phyloP scores from a whole-genome alignment of 2,888 invertebrate genomes.

The Himalopsyche kuldschensis region DNA sequence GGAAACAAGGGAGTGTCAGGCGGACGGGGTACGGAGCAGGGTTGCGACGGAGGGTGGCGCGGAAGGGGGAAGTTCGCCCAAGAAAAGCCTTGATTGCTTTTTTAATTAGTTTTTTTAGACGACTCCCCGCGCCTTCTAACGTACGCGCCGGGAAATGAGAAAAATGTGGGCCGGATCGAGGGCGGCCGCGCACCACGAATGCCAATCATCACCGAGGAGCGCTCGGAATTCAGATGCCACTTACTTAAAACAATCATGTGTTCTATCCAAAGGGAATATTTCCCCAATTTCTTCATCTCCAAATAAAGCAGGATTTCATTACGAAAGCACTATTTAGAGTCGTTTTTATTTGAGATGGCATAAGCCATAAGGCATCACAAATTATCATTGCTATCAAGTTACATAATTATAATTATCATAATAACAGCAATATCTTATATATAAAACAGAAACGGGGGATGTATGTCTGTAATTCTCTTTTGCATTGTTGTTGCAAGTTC shows the following conservation, averaged over 20 bases:
- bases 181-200: background rate
- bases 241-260: background rate
- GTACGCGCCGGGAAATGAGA: slow-evolving; percentile 2
- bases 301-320: too few relatives aligned
- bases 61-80: slow-evolving; percentile 36
- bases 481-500: too few relatives aligned
- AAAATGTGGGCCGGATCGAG: background rate
- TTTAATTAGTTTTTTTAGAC: slow-evolving; percentile 40
- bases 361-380: too few relatives aligned
- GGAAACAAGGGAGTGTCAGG: slow-evolving; percentile 12
- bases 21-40: background rate
- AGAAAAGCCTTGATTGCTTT: slow-evolving; percentile 41
- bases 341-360: too few relatives aligned
- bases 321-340: too few relatives aligned
- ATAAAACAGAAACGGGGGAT: too few relatives aligned
- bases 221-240: background rate
- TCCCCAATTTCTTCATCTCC: background rate
- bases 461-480: too few relatives aligned
- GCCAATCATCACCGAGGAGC: background rate
- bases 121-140: slow-evolving; percentile 26
- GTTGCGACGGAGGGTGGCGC: background rate
- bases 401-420: too few relatives aligned
- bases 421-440: too few relatives aligned
- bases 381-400: too few relatives aligned
- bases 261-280: background rate